These are phyloP conservation scores for Erythrocebus patas DNA, from an alignment of 2,113 vertebrate genomes.

Conservation along the genomic window DNA sequence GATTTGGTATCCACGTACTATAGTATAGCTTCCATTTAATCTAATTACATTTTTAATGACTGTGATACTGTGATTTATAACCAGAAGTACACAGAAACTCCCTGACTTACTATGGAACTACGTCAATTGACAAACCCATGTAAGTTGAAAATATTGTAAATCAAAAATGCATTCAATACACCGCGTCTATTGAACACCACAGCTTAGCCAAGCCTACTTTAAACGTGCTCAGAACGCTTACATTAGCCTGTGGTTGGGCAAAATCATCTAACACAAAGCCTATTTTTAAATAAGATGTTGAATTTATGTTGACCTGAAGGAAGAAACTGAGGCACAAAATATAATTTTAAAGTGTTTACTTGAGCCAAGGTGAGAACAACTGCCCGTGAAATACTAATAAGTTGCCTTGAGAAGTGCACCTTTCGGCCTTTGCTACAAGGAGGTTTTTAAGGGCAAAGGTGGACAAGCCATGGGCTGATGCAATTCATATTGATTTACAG, in stretches of 20 bases:
- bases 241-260: neutral
- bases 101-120: neutral
- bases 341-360: neutral
- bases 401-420: neutral
- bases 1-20: neutral
- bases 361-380: neutral
- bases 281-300: neutral
- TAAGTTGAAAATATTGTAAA: neutral
- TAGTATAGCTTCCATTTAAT: neutral
- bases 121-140: neutral
- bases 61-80: neutral
- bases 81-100: neutral
- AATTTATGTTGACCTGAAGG: neutral
- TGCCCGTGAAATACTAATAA: neutral
- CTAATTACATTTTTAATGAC: neutral
- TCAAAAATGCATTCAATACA: neutral
- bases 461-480: neutral
- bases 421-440: neutral
- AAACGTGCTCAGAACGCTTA: neutral
- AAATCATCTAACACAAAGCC: neutral
- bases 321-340: neutral
- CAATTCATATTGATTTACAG: neutral
- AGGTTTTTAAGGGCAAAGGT: neutral
- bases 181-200: neutral
- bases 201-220: neutral